Base-by-base conservation (phyloP, 2,113 vertebrate genomes). In the Arothron firmamentum region DNA sequence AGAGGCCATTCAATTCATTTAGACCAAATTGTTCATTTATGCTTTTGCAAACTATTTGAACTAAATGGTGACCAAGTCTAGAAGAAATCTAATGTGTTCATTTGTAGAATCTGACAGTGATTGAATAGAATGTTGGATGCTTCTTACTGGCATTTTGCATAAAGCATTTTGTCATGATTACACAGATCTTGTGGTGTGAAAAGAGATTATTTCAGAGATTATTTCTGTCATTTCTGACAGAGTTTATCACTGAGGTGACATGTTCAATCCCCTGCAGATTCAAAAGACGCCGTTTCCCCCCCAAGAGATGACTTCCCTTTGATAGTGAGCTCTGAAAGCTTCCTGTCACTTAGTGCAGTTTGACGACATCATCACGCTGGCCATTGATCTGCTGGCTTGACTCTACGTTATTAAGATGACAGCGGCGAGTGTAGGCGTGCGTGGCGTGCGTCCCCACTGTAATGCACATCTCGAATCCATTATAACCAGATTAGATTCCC, bases 401-500 rank as follows among this genome's bases (percentile, higher is more conserved):
- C 91, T 91, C 84, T 91, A 91, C 90, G 86, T 93, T 92, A 91
- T 92, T 91, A 87, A 92, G 92, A 92, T 92, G 91, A 90, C 91
- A 90, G 82, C 81, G 87, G 87, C 89, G 89, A 81, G 84, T 69
- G 79, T 83, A 89, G 79, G 65, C 70, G 85, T 78, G 81, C 85
- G 78, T 79, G 65, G 58, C 56, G 71, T 63, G 71, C 47, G 66
- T 80, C 84, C 87, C 87, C 64, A 91, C 92, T 92, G 89, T 93
- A 92, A 91, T 89, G 88, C 80, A 92, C 85, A 91, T 91, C 89
- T 90, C 89, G 82, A 80, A 92, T 93, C 94, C 92, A 93, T 94
- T 92, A 90, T 93, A 95, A 94, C 91, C 86, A 89, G 87, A 92
- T 95, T 94, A 87, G 90, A 88, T 90, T 90, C 90, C 82, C 91